Percentiles rank a stretch among this genome's conserved stretches.
These are phyloP conservation scores for Myiozetetes cayanensis DNA, from an alignment of 2,113 vertebrate species.

Conservation along the genomic window DNA sequence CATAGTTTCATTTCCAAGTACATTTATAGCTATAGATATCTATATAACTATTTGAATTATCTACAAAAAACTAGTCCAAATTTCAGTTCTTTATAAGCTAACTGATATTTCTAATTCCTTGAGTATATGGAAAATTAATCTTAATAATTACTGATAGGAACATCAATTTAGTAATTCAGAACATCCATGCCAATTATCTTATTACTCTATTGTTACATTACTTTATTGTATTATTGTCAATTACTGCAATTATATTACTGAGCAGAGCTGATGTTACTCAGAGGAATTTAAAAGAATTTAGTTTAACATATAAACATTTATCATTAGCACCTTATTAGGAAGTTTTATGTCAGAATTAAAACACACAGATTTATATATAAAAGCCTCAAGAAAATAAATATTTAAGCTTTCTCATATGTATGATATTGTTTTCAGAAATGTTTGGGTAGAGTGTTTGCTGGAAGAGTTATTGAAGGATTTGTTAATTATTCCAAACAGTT, in stretches of 20 bases:
- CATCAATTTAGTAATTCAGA: not conserved
- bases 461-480: not conserved
- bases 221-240: not conserved
- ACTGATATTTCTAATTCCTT: not conserved
- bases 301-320: not conserved
- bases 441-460: not conserved
- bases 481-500: not conserved
- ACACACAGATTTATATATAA: not conserved
- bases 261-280: not conserved
- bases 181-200: not conserved
- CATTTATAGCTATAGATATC: not conserved
- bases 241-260: not conserved
- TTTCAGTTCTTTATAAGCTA: not conserved
- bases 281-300: not conserved
- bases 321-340: not conserved
- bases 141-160: not conserved
- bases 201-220: not conserved
- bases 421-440: not conserved
- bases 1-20: not conserved
- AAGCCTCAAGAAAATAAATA: not conserved
- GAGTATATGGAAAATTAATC: not conserved
- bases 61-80: not conserved
- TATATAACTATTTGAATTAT: not conserved
- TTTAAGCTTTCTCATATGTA: not conserved
- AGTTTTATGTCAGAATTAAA: not conserved